Conservation (phyloP, 2,888 invertebrate species). For the Melanotus villosus region DNA sequence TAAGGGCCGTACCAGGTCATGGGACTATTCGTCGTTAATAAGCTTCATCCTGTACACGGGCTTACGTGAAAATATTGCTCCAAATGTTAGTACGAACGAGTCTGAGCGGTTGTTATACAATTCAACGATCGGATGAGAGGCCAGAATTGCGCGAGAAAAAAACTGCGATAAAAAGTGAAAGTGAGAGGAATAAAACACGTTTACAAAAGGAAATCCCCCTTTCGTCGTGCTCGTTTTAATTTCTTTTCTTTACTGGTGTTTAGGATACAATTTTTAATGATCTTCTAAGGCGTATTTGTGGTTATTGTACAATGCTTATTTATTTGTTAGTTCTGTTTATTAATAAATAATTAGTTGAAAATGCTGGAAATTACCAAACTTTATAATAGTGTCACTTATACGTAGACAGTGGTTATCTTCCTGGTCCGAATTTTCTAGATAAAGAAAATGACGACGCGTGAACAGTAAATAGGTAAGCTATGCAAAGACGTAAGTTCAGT, state of each 20-base stretch:
- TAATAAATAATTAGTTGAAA: neutral
- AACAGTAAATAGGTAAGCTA: constrained; percentile 33
- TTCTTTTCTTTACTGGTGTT: neutral
- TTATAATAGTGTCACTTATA: constrained; percentile 45
- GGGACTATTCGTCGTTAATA: constrained; percentile 51
- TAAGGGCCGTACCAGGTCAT: constrained; percentile 51
- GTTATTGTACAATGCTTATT: neutral
- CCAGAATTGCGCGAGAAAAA: constrained; percentile 3
- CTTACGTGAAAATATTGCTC: constrained; percentile 51
- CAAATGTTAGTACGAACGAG: constrained; percentile 43
- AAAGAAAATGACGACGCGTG: constrained; percentile 22
- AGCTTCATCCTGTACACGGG: constrained; percentile 52
- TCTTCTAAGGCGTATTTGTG: too few species aligned
- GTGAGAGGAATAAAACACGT: constrained; percentile 2
- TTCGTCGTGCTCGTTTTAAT: neutral
- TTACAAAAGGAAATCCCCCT: neutral
- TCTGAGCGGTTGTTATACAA: constrained; percentile 34
- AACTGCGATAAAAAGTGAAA: constrained; percentile 24
- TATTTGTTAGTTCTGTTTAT: neutral
- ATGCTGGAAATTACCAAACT: constrained; percentile 46
- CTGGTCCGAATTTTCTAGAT: neutral
- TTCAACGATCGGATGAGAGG: constrained; percentile 5
- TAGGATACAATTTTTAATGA: neutral
- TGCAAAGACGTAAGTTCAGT: neutral
- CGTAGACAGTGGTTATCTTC: constrained; percentile 25